Base-by-base conservation (phyloP, 1,140 invertebrate genomes). In the Hyles vespertilio region DNA sequence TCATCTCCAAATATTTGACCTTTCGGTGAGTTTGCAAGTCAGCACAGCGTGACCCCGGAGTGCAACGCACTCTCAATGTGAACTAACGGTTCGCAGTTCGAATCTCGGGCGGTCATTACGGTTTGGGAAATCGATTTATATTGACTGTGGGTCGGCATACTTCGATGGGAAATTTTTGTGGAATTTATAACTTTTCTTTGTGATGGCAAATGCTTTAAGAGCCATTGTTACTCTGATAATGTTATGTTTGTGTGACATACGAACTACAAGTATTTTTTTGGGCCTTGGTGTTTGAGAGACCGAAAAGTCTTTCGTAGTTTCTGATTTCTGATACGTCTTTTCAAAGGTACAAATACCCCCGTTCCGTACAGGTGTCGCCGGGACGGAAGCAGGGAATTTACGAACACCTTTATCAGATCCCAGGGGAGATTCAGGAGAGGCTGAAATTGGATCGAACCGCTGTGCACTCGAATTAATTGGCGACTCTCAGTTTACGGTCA, bases 11-110 rank as follows among this genome's bases (percentile, higher is more conserved):
- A 68, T 60, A 65, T 65, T 60, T 62, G 63, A 69, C 62, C 63
- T 69, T 60, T 59, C 47, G 33, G 32, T 60, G 5, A 22, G 46
- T 11, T 48, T 48, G 46, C 36, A 45, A 64, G 55, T 58, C 51
- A 57, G 33, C 53, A 44, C 54, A 52, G 46, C 51, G 60, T 69
- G 67, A 69, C 58, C 67, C 67, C 62, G 63, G 67, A 70, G 70
- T 64, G 57, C 70, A 72, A 70, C 60, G 70, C 50, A 67, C 70
- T 69, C 68, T 67, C 64, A 67, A 72, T 63, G 62, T 72, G 48
- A 62, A 67, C 48, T 70, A 69, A 72, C 70, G 67, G 70, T 63
- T 36, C 56, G 36, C 61, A 32, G 55, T 64, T 65, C 11, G 52
- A 52, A 56, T 52, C 33, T 57, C 33, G 32, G 9, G 9, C 22